These are phyloP conservation scores for Heliocidaris tuberculata DNA, from an alignment of 35 echinoderm and acorn worm genomes.

Conservation along the genomic window DNA sequence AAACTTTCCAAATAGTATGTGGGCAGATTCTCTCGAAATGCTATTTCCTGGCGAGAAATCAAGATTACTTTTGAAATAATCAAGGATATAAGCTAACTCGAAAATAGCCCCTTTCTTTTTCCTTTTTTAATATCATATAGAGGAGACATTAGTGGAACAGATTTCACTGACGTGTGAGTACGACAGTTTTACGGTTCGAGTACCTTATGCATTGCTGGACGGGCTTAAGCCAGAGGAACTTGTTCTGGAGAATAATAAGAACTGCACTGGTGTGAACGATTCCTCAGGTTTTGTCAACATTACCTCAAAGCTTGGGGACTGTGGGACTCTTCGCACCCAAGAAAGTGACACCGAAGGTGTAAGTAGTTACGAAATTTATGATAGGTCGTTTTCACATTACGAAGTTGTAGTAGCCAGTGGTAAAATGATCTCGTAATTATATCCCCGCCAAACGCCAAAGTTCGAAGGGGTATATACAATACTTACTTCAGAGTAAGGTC, in stretches of 20 bases:
- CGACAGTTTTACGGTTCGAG: constrained; percentile 24
- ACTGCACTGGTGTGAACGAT: constrained; percentile 13
- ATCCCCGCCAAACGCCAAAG: too few relatives aligned
- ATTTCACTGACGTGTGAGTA: neutral
- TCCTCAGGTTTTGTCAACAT: neutral
- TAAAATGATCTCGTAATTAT: too few relatives aligned
- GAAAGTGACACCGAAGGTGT: neutral
- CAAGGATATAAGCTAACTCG: too few relatives aligned
- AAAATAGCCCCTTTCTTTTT: neutral
- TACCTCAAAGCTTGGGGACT: neutral
- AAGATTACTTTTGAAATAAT: too few relatives aligned
- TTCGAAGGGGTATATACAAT: too few relatives aligned
- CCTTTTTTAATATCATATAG: neutral
- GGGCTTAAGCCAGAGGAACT: neutral
- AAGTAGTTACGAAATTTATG: neutral
- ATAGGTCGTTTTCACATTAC: too few relatives aligned
- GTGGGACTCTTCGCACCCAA: neutral
- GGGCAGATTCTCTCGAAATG: too few relatives aligned
- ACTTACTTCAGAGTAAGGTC: too few relatives aligned
- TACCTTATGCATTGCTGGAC: neutral
- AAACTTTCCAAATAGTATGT: too few relatives aligned
- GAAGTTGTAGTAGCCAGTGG: too few relatives aligned
- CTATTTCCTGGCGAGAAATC: too few relatives aligned
- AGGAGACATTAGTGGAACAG: neutral
- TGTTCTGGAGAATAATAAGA: neutral